Evolutionary conservation across 2,113 vertebrate species (phyloP), one percentile per base, ranked within the genome.

Genomic region (Galeopterus variegatus): DNA sequence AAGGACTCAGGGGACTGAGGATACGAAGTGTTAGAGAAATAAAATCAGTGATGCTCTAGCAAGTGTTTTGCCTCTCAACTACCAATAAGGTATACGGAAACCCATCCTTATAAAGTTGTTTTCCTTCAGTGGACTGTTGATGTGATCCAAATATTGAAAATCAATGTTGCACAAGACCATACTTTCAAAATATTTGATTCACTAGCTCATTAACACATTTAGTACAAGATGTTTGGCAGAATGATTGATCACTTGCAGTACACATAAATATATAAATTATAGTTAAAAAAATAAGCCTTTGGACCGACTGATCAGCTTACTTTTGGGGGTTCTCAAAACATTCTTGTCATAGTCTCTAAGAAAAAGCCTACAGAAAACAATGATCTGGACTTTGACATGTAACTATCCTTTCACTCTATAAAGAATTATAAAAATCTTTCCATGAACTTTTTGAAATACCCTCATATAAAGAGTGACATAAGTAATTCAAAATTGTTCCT

Each of bases 141-240:
- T 94, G 79, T 73, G 64, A 86, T 97, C 70, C 70, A 96, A 92
- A 95, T 87, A 98, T 92, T 96, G 88, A 97, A 97, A 97, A 96
- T 97, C 96, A 93, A 96, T 97, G 83, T 65, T 97, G 95, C 79
- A 97, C 67, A 86, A 94, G 93, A 92, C 95, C 60, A 97, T 97
- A 96, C 52, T 96, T 97, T 94, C 82, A 94, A 97, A 98, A 96
- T 95, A 96, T 92, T 94, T 97, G 94, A 97, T 90, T 96, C 6
- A 0, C 58, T 92, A 73, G 54, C 72, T 92, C 50, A 72, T 98
- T 96, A 97, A 48, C 88, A 97, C 83, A 94, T 90, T 94, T 86
- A 91, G 73, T 92, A 91, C 73, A 95, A 92, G 67, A 70, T 82
- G n/a, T 80, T 95, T 96, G 95, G n/a, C 93, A 97, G 91, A 65